Evolutionary conservation across 2,888 invertebrate species (phyloP).

Genomic region (Iphiclides podalirius): DNA sequence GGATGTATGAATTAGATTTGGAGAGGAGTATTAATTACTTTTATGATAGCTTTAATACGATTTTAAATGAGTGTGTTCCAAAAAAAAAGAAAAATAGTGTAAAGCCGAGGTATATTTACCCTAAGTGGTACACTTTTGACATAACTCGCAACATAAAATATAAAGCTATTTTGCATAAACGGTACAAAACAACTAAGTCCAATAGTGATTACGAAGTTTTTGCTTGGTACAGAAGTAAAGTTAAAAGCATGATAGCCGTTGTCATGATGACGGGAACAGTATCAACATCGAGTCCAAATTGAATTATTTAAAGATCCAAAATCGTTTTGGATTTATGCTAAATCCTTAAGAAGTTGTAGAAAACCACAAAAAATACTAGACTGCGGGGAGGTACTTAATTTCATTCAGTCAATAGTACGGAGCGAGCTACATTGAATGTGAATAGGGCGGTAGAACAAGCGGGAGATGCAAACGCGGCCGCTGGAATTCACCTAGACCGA

Average conservation of each 20-base stretch:
- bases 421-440: slow-evolving; percentile 3
- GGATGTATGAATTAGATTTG: neutral
- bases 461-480: neutral
- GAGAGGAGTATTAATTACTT: slow-evolving; percentile 13
- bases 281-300: too few relatives aligned
- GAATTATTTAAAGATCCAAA: too few relatives aligned
- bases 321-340: too few relatives aligned
- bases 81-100: slow-evolving; percentile 15
- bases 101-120: slow-evolving; percentile 22
- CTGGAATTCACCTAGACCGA: neutral
- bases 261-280: too few relatives aligned
- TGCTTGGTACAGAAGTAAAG: slow-evolving; percentile 6
- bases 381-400: too few relatives aligned
- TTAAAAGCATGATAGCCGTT: too few relatives aligned
- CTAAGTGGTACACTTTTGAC: slow-evolving; percentile 28
- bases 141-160: slow-evolving; percentile 26
- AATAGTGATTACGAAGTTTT: slow-evolving; percentile 14
- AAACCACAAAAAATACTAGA: too few relatives aligned
- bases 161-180: slow-evolving; percentile 24
- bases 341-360: too few relatives aligned
- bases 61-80: slow-evolving; percentile 19
- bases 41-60: slow-evolving; percentile 12
- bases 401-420: slow-evolving; percentile 16
- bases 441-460: slow-evolving; percentile 1
- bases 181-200: slow-evolving; percentile 15